Conservation (phyloP, 2,113 vertebrate genomes). For the Cephalopholis sonnerati region DNA sequence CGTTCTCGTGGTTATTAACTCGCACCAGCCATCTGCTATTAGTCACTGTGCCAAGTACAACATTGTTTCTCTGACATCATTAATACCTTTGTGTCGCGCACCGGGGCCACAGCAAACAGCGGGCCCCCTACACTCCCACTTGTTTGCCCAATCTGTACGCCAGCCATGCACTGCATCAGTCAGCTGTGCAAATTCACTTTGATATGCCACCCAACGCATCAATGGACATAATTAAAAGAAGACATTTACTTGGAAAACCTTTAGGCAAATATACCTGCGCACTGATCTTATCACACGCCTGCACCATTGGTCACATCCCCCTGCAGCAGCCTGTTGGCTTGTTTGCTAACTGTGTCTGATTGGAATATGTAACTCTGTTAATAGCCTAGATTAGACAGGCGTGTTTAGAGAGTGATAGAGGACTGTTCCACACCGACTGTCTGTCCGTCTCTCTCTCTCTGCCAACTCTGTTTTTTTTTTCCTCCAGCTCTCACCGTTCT, state of each 20-base stretch:
- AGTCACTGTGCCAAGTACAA: constrained; percentile 64
- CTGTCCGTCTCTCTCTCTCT: constrained; percentile 13
- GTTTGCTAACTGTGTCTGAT: constrained; percentile 61
- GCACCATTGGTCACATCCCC: constrained; percentile 44
- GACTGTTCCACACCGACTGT: constrained; percentile 40
- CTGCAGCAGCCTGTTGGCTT: constrained; percentile 44
- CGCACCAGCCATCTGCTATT: constrained; percentile 53
- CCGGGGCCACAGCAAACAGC: constrained; percentile 46
- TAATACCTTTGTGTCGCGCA: constrained; percentile 54
- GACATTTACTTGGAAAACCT: constrained; percentile 66
- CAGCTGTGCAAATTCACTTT: constrained; percentile 72
- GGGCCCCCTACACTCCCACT: neutral
- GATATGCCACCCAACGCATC: constrained; percentile 64
- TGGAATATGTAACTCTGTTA: constrained; percentile 67
- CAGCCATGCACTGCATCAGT: constrained; percentile 39
- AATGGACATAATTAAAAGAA: constrained; percentile 73
- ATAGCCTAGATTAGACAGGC: constrained; percentile 64
- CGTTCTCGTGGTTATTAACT: constrained; percentile 63
- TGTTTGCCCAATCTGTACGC: constrained; percentile 50
- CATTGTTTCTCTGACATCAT: constrained; percentile 68
- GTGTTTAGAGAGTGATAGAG: constrained; percentile 51
- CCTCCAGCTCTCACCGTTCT: constrained; percentile 17
- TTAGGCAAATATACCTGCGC: constrained; percentile 70
- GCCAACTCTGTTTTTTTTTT: constrained; percentile 15
- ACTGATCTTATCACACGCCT: constrained; percentile 64